Base-by-base conservation (phyloP, 2,888 invertebrate species). In the Cerastis leucographa region DNA sequence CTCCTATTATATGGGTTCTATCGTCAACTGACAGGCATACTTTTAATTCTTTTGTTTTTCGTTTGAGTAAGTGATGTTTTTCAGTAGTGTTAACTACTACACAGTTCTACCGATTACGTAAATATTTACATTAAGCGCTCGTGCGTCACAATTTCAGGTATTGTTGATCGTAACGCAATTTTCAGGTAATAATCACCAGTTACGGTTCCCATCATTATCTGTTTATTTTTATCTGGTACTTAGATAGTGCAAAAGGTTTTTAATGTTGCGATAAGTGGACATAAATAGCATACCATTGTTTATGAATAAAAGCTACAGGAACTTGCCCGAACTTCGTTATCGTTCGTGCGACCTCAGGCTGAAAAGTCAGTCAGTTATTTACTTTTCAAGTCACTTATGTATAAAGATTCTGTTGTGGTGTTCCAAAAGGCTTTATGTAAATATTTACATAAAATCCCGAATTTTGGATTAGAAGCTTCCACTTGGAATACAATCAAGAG, bases 401-500 rank as follows among this genome's bases (percentile, higher is more conserved):
- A 35, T 42, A 73, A 65, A 80, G 64, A 81, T 17, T 78, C 25
- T n/a, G 65, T 59, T 25, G 59, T 51, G 9, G 25, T 74, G 56
- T 35, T 49, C 25, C 49, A 73, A 69, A 69, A 51, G 46, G 46
- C 65, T 49, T 65, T n/a, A 74, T 51, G 66, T 44, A 82, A 85
- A 82, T 85, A 79, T 85, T 82, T 76, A 65, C 70, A 42, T 25
- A 75, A 74, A 71, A 61, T 40, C 61, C 65, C 62, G 46, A 72
- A 74, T 72, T 65, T 75, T 76, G 65, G 76, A 84, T 84, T 81
- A 71, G 84, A 80, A 51, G 81, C 64, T 78, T 75, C 69, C 65
- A 78, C 80, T 85, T 64, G 70, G 82, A 80, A 78, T 84, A 85
- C 77, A 81, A 82, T 81, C 80, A 74, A 83, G 73, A 81, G 69